phyloP scores from a whole-genome alignment of 2,797 vertebrate species.

The Sphaeramia orbicularis region DNA sequence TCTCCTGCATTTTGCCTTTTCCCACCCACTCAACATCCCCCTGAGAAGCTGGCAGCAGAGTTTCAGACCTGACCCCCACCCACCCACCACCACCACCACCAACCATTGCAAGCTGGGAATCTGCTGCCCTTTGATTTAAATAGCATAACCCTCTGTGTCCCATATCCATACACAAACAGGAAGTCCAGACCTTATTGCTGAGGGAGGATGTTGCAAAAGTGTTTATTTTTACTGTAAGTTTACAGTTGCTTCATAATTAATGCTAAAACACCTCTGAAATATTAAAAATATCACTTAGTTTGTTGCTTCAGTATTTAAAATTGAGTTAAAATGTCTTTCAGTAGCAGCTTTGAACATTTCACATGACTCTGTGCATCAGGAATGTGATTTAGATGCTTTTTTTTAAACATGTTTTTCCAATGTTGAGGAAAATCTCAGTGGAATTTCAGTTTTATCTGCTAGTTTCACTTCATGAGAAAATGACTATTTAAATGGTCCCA shows the following conservation, averaged over 20 bases:
- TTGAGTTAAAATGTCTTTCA: neutral
- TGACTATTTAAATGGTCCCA: slow-evolving; percentile 55
- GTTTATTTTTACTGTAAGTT: slow-evolving; percentile 64
- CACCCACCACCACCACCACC: slow-evolving; percentile 2
- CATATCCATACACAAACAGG: slow-evolving; percentile 83
- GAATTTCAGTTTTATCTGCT: slow-evolving; percentile 50
- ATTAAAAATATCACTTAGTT: neutral
- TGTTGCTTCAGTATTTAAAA: neutral
- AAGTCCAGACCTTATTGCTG: slow-evolving; percentile 76
- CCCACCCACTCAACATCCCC: slow-evolving; percentile 66
- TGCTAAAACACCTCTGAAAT: neutral
- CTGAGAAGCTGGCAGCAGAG: slow-evolving; percentile 68
- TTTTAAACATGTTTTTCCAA: slow-evolving; percentile 48
- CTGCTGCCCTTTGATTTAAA: slow-evolving; percentile 84
- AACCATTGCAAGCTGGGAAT: slow-evolving; percentile 77
- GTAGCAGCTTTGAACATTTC: slow-evolving; percentile 1
- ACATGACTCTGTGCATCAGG: neutral
- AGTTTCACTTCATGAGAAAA: slow-evolving; percentile 69
- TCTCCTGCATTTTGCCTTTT: slow-evolving; percentile 57
- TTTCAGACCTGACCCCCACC: slow-evolving; percentile 68
- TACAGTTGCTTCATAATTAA: slow-evolving; percentile 21
- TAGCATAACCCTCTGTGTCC: slow-evolving; percentile 79
- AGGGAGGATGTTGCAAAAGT: slow-evolving; percentile 76
- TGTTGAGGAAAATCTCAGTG: slow-evolving; percentile 56
- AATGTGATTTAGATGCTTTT: neutral